These are phyloP conservation scores for Aspidiotus rigidus DNA, from an alignment of 2,888 invertebrate genomes.

Conservation along the genomic window DNA sequence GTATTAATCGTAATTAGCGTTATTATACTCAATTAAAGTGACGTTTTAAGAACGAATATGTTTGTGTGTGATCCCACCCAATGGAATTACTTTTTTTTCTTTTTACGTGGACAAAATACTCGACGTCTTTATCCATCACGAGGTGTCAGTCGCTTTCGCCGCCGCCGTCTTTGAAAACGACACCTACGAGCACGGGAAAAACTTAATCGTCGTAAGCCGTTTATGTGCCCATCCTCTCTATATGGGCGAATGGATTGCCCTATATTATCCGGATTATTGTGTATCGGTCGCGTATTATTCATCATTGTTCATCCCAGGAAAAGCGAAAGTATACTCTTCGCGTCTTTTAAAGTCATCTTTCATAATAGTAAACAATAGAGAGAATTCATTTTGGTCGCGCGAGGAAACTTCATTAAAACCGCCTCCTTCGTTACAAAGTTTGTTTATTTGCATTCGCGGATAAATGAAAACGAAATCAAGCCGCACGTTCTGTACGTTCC, in stretches of 20 bases:
- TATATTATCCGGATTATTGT: background rate
- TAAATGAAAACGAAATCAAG: conserved; percentile 3
- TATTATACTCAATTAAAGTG: background rate
- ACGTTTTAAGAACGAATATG: too few species aligned
- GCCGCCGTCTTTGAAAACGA: too few species aligned
- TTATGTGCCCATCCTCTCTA: background rate
- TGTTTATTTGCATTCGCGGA: background rate
- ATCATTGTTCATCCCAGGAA: background rate
- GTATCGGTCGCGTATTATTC: too few species aligned
- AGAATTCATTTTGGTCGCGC: background rate
- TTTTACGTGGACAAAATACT: too few species aligned
- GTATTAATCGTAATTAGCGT: background rate
- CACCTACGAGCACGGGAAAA: background rate
- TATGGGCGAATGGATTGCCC: background rate
- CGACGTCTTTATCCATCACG: too few species aligned
- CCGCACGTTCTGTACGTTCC: too few species aligned
- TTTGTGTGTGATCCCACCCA: too few species aligned
- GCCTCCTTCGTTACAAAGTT: background rate
- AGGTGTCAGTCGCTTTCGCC: too few species aligned
- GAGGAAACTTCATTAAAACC: background rate
- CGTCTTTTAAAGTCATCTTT: background rate
- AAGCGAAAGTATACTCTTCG: conserved; percentile 1
- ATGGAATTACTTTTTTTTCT: too few species aligned
- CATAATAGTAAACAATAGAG: background rate
- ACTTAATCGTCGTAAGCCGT: background rate